phyloP scores from a whole-genome alignment of 2,888 invertebrate species.

The Lacanobia wlatinum region DNA sequence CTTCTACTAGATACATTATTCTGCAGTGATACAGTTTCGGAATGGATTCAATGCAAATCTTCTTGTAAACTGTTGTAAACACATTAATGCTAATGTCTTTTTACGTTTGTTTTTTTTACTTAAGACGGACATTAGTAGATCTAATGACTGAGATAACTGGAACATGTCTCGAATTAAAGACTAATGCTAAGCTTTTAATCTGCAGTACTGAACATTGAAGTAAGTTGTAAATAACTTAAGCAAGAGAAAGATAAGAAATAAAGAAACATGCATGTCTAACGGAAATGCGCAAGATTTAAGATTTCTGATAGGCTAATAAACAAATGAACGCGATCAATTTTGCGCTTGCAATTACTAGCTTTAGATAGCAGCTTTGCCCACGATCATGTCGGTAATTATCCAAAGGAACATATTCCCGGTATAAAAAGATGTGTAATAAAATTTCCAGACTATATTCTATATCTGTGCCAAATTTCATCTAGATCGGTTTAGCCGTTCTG shows the following conservation, averaged over 20 bases:
- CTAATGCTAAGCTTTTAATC: constrained; percentile 1
- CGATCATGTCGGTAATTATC: too few species aligned
- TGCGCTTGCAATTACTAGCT: too few species aligned
- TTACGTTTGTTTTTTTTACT: constrained; percentile 6
- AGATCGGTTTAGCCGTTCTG: background rate
- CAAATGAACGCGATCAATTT: background rate
- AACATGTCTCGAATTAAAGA: constrained; percentile 14
- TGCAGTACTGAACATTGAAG: background rate
- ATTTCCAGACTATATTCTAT: too few species aligned
- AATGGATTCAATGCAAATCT: constrained; percentile 49
- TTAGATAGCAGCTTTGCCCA: too few species aligned
- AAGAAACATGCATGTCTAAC: background rate
- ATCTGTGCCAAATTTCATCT: too few species aligned
- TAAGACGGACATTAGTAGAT: constrained; percentile 42
- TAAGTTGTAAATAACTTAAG: constrained; percentile 8
- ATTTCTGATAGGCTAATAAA: background rate
- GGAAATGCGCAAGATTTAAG: background rate
- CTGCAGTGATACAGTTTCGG: constrained; percentile 29
- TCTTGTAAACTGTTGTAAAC: constrained; percentile 41
- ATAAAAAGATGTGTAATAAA: too few species aligned
- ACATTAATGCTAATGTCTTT: constrained; percentile 35
- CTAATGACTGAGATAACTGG: constrained; percentile 14
- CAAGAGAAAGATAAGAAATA: constrained; percentile 13
- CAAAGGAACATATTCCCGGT: too few species aligned
- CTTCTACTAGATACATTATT: constrained; percentile 49